Evolutionary conservation across 1,140 invertebrate genomes (phyloP), one percentile per base, ranked within the genome.

Genomic region (Spodoptera frugiperda): DNA sequence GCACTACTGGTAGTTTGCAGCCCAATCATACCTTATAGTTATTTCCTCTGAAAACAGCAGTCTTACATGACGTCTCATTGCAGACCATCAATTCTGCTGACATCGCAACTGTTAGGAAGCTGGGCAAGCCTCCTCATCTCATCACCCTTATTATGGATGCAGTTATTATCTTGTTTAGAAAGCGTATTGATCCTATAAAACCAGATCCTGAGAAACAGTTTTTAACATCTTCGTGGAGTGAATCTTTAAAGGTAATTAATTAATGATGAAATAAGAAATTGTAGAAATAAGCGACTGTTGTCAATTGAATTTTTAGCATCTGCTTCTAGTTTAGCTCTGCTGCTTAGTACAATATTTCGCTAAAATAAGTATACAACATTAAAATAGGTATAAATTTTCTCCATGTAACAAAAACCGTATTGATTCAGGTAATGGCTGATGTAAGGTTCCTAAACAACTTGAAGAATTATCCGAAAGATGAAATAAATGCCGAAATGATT

Each of bases 121-220:
- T 98, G 48, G 97, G 96, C 8, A 98, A 98, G 85, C 98, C 98
- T 0, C 98, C 98, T 8, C 97, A 97, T 93, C 94, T 98, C 5
- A 98, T 98, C 84, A 97, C 97, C 53, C 92, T 98, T 3, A 98
- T 98, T 87, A 98, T 98, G 97, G 98, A 98, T 84, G 96, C 96
- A 82, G 97, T 98, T 0, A 85, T 97, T 44, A 95, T 98, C 70
- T 93, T 98, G 61, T 98, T 98, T 85, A 96, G 97, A 84, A 95
- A 95, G 82, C 96, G 94, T 85, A 86, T 98, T n/a, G 96, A 97
- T 72, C 90, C 95, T 0, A 95, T 97, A 11, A 95, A 95, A 77
- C 94, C 95, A 14, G 97, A 98, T 94, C 90, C 91, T 0, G 97
- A 98, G 21, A 96, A 95, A 87, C 90, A 96, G 19, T 97, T 97